Percentiles rank a stretch among this genome's conserved stretches.
These are phyloP conservation scores for Caenorhabditis angaria DNA, from an alignment of 2,888 invertebrate species.

Conservation along the genomic window DNA sequence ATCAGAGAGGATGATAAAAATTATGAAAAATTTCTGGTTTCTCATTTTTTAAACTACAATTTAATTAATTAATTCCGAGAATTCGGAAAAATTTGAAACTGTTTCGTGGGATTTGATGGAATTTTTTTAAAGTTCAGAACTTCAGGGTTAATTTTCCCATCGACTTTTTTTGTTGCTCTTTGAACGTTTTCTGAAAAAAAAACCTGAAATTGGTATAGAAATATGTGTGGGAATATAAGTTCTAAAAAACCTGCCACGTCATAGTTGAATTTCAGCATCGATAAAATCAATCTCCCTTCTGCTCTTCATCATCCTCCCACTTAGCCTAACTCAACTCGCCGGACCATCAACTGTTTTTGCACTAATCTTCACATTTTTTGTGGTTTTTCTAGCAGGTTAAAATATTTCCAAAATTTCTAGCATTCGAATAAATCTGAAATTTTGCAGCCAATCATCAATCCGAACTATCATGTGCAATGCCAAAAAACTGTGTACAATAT, in stretches of 20 bases:
- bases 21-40: background rate
- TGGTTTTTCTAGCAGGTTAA: slow-evolving; percentile 42
- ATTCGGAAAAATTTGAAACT: too few species aligned
- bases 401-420: slow-evolving; percentile 12
- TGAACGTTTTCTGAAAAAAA: background rate
- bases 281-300: slow-evolving; percentile 39
- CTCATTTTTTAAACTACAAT: background rate
- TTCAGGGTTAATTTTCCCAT: too few species aligned
- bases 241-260: too few species aligned
- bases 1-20: background rate
- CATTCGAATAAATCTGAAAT: too few species aligned
- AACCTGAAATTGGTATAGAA: too few species aligned
- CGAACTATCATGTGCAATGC: slow-evolving; percentile 50
- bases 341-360: slow-evolving; percentile 56
- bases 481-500: slow-evolving; percentile 54
- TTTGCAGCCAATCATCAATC: slow-evolving; percentile 49
- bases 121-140: too few species aligned
- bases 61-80: too few species aligned
- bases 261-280: slow-evolving; percentile 24
- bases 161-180: background rate
- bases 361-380: slow-evolving; percentile 46
- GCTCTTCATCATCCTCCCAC: slow-evolving; percentile 45
- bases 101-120: too few species aligned
- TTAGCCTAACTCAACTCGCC: slow-evolving; percentile 33
- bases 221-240: too few species aligned